Conservation (phyloP, 2,113 vertebrate genomes). For the Bettongia penicillata region DNA sequence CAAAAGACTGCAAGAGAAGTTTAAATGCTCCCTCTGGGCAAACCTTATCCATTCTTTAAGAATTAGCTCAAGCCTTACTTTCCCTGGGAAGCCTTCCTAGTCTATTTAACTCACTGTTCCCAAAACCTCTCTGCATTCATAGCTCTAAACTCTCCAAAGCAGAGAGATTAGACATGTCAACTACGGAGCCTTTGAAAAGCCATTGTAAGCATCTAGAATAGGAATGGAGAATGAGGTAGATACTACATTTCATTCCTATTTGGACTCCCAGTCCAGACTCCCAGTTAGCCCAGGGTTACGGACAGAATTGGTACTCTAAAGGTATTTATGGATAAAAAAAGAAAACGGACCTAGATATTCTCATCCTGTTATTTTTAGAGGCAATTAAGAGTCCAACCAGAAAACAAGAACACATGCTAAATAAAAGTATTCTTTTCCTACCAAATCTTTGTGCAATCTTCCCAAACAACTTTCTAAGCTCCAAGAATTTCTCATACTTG, state of each 20-base stretch:
- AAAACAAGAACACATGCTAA: background rate
- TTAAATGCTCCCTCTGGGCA: background rate
- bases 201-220: background rate
- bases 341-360: background rate
- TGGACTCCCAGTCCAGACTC: background rate
- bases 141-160: background rate
- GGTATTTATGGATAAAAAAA: background rate
- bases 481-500: background rate
- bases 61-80: background rate
- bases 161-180: background rate
- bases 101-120: background rate
- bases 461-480: background rate
- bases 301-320: background rate
- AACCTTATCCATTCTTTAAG: background rate
- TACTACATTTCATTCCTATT: background rate
- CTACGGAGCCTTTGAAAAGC: background rate
- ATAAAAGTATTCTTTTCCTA: background rate
- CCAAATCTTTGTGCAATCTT: background rate
- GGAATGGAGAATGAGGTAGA: background rate
- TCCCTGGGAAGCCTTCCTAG: background rate
- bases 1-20: background rate
- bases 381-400: background rate
- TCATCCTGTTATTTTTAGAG: background rate
- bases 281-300: background rate
- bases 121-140: background rate